These are phyloP conservation scores for Ibidorhyncha struthersii DNA, from an alignment of 2,113 vertebrate genomes.

Conservation along the genomic window DNA sequence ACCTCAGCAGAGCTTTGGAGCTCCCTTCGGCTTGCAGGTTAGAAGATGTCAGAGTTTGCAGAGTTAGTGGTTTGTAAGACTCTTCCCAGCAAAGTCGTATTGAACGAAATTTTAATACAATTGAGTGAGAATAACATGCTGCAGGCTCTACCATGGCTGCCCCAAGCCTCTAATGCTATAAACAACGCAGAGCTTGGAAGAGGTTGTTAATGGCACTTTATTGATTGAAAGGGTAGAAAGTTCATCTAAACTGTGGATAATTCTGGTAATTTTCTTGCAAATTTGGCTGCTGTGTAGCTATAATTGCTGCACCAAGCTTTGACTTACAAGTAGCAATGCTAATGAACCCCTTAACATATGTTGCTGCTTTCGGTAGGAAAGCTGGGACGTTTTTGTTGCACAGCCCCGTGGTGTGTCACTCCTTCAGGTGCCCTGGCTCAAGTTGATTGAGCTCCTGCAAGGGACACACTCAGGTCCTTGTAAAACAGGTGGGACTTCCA, in stretches of 20 bases:
- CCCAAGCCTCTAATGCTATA: neutral
- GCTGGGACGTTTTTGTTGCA: neutral
- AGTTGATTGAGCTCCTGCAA: neutral
- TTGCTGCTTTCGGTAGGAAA: neutral
- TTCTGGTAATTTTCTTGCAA: slow-evolving; percentile 2
- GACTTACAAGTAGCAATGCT: neutral
- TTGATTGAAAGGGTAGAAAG: neutral
- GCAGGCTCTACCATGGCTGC: neutral
- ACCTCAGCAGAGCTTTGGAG: neutral
- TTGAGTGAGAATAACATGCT: neutral
- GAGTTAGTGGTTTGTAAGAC: neutral
- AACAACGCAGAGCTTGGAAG: neutral
- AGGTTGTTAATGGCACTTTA: neutral
- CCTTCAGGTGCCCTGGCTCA: neutral
- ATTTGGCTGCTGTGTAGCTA: neutral
- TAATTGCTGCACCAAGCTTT: neutral
- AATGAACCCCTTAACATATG: neutral
- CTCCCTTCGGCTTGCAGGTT: too few relatives aligned
- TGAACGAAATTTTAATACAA: neutral
- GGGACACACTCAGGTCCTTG: neutral
- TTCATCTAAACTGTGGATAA: neutral
- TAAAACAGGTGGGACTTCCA: accelerated
- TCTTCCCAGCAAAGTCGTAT: neutral
- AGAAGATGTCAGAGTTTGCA: neutral
- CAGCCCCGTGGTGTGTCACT: neutral